Percentiles rank a stretch among this genome's conserved stretches.
phyloP scores from a whole-genome alignment of 1,140 invertebrate genomes.

The Drosophila baimaii region DNA sequence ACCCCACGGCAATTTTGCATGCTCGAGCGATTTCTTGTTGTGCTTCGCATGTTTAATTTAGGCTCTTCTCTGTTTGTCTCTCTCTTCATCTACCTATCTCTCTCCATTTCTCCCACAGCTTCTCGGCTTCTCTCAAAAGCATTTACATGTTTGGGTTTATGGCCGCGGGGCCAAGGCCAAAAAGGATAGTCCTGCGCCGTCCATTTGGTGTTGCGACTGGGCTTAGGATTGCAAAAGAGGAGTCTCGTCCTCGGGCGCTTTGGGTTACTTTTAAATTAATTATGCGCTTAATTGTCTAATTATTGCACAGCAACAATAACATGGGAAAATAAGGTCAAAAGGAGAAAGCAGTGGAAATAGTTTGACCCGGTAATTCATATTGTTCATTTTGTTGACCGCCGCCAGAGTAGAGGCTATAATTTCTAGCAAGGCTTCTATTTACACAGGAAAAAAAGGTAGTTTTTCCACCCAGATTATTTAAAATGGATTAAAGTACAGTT shows the following conservation, averaged over 20 bases:
- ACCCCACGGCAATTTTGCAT: conserved; percentile 57
- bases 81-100: background rate
- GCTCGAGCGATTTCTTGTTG: conserved; percentile 63
- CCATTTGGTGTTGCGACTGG: conserved; percentile 11
- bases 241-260: conserved; percentile 5
- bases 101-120: conserved; percentile 12
- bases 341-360: conserved; percentile 16
- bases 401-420: background rate
- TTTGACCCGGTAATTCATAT: conserved; percentile 16
- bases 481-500: background rate
- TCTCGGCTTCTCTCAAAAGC: conserved; percentile 35
- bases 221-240: conserved; percentile 2
- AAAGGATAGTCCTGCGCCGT: conserved; percentile 35
- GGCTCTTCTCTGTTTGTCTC: background rate
- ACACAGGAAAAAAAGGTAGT: background rate
- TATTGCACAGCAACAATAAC: conserved; percentile 48
- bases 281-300: conserved; percentile 78
- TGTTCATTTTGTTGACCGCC: conserved; percentile 4
- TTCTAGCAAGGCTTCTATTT: background rate
- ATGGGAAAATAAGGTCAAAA: conserved; percentile 1
- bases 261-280: conserved; percentile 71
- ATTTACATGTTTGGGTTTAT: conserved; percentile 32
- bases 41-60: conserved; percentile 74
- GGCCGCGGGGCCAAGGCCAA: conserved; percentile 37
- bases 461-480: no score